These are phyloP conservation scores for Xylocopa sonorina DNA, from an alignment of 1,140 invertebrate genomes.

Conservation along the genomic window DNA sequence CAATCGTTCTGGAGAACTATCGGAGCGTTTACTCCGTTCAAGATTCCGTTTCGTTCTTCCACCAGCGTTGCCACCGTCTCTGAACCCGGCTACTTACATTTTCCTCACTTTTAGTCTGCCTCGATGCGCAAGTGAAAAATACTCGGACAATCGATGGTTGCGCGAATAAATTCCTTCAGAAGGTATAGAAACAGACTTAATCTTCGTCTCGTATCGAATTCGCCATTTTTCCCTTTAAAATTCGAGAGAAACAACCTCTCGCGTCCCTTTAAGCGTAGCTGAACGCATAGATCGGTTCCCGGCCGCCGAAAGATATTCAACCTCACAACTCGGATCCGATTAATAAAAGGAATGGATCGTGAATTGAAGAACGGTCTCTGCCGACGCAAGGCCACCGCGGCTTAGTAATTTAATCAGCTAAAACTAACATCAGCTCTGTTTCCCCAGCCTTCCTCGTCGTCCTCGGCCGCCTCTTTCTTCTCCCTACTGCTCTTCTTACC, in stretches of 20 bases:
- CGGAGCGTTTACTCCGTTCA: constrained; percentile 45
- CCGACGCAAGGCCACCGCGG: constrained; percentile 75
- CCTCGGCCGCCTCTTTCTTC: constrained; percentile 67
- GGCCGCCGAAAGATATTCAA: constrained; percentile 52
- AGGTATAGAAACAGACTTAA: too few relatives aligned
- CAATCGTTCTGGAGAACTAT: constrained; percentile 59
- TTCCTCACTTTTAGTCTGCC: not conserved
- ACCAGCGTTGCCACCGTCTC: constrained; percentile 2
- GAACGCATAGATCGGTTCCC: constrained; percentile 36
- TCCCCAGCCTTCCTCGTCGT: constrained; percentile 64
- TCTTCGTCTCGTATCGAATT: too few relatives aligned
- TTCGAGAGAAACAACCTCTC: not conserved
- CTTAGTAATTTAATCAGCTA: constrained; percentile 83
- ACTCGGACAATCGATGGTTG: not conserved
- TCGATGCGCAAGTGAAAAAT: not conserved
- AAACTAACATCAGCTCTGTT: constrained; percentile 80
- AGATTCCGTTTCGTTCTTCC: constrained; percentile 46
- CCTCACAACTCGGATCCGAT: constrained; percentile 70
- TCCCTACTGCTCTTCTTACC: constrained; percentile 67
- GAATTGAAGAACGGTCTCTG: constrained; percentile 77
- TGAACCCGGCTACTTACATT: not conserved
- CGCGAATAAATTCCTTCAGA: too few relatives aligned
- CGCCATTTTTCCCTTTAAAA: not conserved
- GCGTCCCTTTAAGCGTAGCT: not conserved
- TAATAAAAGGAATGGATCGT: constrained; percentile 80